Evolutionary conservation across 2,888 invertebrate species (phyloP).

Genomic region (Noctua fimbriata): DNA sequence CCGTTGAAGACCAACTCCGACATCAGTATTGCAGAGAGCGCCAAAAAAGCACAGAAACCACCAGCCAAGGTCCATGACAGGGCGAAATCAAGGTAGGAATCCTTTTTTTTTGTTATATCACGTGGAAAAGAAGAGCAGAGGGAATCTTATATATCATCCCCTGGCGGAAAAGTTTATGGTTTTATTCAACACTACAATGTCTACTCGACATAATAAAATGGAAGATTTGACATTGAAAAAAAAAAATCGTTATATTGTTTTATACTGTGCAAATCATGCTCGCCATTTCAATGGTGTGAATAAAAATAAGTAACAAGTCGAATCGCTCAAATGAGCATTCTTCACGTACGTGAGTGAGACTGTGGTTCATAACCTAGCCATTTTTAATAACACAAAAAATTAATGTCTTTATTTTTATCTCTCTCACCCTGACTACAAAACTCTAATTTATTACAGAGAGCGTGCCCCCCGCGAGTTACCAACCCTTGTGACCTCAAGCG

Average conservation of each 20-base stretch:
- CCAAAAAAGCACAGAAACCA: conserved; percentile 79
- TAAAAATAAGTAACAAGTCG: not conserved
- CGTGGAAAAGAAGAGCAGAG: no score
- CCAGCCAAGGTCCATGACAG: conserved; percentile 88
- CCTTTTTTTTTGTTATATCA: not conserved
- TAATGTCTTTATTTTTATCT: not conserved
- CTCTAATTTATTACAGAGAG: conserved; percentile 84
- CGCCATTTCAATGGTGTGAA: not conserved
- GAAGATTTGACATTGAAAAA: no score
- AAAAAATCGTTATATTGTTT: not conserved
- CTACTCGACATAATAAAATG: not conserved
- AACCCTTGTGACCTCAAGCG: conserved; percentile 84
- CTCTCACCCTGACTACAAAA: not conserved
- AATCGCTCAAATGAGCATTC: not conserved
- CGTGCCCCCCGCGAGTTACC: conserved; percentile 90
- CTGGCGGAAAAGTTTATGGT: not conserved
- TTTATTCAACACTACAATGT: not conserved
- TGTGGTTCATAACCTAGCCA: not conserved
- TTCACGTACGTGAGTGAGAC: not conserved
- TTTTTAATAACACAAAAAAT: not conserved
- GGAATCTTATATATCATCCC: no score
- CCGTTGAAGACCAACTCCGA: conserved; percentile 76
- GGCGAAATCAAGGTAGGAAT: conserved; percentile 88
- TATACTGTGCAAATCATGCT: not conserved
- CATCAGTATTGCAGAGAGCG: conserved; percentile 71